phyloP scores from a whole-genome alignment of 2,888 invertebrate genomes.

The Limnephilus marmoratus region DNA sequence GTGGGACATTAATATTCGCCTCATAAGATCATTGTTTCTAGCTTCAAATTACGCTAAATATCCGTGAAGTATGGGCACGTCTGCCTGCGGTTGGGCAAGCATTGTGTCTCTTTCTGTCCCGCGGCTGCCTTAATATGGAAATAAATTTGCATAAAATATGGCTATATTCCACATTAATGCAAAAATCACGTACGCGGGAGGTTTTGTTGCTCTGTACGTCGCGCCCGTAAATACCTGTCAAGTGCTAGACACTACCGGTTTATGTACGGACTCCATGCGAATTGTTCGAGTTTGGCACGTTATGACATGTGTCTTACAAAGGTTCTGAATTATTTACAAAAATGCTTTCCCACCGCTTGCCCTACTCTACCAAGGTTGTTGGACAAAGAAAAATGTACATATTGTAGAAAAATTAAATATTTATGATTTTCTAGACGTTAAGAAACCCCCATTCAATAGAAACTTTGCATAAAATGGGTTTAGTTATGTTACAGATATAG shows the following conservation, averaged over 20 bases:
- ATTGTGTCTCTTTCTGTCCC: neutral
- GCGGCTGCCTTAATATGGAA: conserved; percentile 21
- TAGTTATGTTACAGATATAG: no score
- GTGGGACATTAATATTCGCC: neutral
- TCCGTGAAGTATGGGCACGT: conserved; percentile 29
- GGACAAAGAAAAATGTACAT: neutral
- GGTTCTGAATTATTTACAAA: neutral
- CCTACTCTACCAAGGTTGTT: neutral
- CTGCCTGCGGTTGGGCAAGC: neutral
- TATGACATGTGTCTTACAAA: conserved; percentile 16
- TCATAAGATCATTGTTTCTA: conserved; percentile 16
- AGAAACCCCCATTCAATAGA: no score
- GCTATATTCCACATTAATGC: conserved; percentile 53
- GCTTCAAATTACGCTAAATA: conserved; percentile 7
- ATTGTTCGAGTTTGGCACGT: neutral
- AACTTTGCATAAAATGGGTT: no score
- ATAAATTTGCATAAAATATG: conserved; percentile 50
- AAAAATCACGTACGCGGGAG: conserved; percentile 54
- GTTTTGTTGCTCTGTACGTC: conserved; percentile 38
- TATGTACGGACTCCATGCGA: conserved; percentile 6
- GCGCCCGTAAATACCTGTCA: conserved; percentile 53
- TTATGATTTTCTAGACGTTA: neutral
- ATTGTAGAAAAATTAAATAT: neutral
- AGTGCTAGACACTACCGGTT: neutral
- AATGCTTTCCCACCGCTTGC: neutral